Evolutionary conservation across 2,888 invertebrate species (phyloP), one percentile per base, ranked within the genome.

Genomic region (Crematogaster levior): DNA sequence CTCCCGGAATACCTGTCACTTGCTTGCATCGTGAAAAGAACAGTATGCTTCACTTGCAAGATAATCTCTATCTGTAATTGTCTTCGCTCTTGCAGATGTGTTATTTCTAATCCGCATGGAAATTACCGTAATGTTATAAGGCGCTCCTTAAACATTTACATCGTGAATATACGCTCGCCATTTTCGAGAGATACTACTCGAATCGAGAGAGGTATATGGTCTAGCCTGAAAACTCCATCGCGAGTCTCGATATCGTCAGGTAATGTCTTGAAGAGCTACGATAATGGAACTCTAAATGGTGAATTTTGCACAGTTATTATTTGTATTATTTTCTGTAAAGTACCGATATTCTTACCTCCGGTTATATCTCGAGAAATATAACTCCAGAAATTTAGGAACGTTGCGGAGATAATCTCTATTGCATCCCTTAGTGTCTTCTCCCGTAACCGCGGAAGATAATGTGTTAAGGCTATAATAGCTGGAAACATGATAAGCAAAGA

Each of bases 401-500:
- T 48, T 68, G 60, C 40, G n/a, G n/a, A 43, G 51, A 79, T 79
- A 70, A 82, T 58, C 66, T 70, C 61, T 34, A 58, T 18, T 24
- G 61, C 61, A 60, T 30, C 30, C 12, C 40, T 53, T 58, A 46
- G 65, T 34, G 60, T 79, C 66, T 82, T 48, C 43, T 56, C 27
- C 56, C 12, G 63, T 53, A 60, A 77, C 60, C 24, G 43, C 37
- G 58, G 48, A 73, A 61, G 79, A 43, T 82, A 82, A 82, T 70
- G 68, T 56, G 82, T 58, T 77, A 30, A 82, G 46, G 27, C 21
- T 43, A 43, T 79, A 79, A 79, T 79, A 70, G 77, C 70, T 56
- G 77, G 77, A 79, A 79, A 79, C 77, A 79, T 70, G 77, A 79
- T 79, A 79, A 79, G 77, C 70, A 79, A 70, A 79, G 77, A 56